Evolutionary conservation across 2,797 vertebrate species (phyloP), one percentile per base, ranked within the genome.

Genomic region (Pampus argenteus): DNA sequence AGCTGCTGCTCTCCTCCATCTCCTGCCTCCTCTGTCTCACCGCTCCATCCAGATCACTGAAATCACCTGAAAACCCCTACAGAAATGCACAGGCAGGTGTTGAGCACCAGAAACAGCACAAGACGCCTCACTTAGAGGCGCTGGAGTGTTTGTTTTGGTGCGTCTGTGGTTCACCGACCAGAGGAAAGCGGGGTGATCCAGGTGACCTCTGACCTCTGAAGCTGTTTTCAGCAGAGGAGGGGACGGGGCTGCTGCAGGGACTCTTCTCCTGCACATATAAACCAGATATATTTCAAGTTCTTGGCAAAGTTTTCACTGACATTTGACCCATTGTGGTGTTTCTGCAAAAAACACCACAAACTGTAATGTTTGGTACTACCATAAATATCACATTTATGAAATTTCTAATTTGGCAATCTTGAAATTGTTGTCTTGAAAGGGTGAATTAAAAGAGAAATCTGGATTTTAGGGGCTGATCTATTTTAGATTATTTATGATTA

Each of bases 1-100:
- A 97, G 82, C 96, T 98, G 89, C 96, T 99, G 79, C 94, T 97
- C 71, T 96, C 96, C 80, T 96, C 96, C 78, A 94, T 84, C 48
- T 94, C 95, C 78, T 92, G 93, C 66, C 93, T 93, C 54, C 91
- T 87, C 52, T 92, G 92, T 9, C 78, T 90, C 51, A 95, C 87
- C 18, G 94, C 91, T 78, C 92, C 94, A n/a, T 96, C 95, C 81
- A 97, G 71, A 81, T 96, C 95, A 6, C 92, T 93, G 80, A 95
- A 95, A 60, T 96, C 95, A 49, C 90, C 94, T 5, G 90, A 85
- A 66, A 96, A 96, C 79, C 93, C 94, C 97, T 98, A 71, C 50
- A 68, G 15, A 22, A 0, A 52, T 1, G 45, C 17, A 67, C 8
- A 63, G 14, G 38, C 4, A 14, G 8, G 6, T 47, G 31, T 7